Evolutionary conservation across 2,113 vertebrate species (phyloP).

Genomic region (Myotis davidii): DNA sequence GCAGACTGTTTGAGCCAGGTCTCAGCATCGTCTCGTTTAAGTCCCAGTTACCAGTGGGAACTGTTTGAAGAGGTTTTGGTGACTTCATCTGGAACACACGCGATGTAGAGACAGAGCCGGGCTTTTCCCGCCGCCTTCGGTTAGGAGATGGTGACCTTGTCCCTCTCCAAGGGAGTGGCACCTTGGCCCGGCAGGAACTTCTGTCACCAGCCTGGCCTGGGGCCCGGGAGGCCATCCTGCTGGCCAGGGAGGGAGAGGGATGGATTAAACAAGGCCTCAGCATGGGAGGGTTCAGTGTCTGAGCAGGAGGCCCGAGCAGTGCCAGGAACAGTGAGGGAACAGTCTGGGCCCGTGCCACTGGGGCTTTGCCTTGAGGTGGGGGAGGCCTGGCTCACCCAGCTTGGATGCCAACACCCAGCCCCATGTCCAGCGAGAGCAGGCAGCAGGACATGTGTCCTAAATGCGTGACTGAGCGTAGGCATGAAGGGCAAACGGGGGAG

Average conservation of each 20-base stretch:
- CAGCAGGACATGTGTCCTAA: neutral
- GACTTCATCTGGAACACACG: neutral
- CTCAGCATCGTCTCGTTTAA: neutral
- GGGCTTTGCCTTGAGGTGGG: neutral
- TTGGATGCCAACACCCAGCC: neutral
- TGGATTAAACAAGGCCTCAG: neutral
- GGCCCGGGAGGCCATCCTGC: neutral
- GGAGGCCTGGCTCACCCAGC: neutral
- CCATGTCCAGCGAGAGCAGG: neutral
- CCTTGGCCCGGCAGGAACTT: neutral
- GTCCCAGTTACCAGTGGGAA: neutral
- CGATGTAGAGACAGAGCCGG: neutral
- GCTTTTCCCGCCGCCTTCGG: neutral
- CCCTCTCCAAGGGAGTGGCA: neutral
- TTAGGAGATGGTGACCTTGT: neutral
- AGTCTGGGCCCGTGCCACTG: rapidly evolving
- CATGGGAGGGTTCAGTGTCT: neutral
- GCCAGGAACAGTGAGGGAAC: neutral
- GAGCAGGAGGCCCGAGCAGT: neutral
- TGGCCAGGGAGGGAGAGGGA: neutral
- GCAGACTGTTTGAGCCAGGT: neutral
- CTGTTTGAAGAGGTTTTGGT: neutral
- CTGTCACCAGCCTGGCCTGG: neutral
- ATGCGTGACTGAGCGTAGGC: neutral
- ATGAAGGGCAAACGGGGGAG: neutral